Evolutionary conservation across 2,113 vertebrate species (phyloP).

Genomic region (Nothoprocta pentlandii): DNA sequence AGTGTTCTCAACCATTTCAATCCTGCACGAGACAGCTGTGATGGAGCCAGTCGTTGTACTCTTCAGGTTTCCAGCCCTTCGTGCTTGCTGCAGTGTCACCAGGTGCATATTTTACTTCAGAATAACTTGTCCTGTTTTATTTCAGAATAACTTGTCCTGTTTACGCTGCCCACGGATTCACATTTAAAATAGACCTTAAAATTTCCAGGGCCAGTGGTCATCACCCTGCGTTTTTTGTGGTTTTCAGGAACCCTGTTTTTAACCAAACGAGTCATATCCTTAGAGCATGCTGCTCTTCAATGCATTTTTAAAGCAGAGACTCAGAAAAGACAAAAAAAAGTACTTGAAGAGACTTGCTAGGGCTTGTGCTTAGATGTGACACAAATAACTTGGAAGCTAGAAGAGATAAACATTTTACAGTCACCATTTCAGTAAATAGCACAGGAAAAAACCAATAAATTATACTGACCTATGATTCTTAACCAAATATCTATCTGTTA

Average conservation of each 20-base stretch:
- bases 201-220: background rate
- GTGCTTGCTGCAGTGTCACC: background rate
- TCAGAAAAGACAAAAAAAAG: background rate
- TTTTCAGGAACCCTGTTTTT: slow-evolving; percentile 21
- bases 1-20: background rate
- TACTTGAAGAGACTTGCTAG: background rate
- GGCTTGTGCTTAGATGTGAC: background rate
- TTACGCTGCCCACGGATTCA: background rate
- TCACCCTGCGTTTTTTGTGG: background rate
- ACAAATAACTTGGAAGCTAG: background rate
- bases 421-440: background rate
- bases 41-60: slow-evolving; percentile 18
- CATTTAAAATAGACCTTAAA: background rate
- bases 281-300: background rate
- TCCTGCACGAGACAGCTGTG: background rate
- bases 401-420: background rate
- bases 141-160: background rate
- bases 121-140: background rate
- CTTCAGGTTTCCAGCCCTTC: background rate
- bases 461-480: background rate
- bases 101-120: background rate
- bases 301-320: slow-evolving; percentile 23
- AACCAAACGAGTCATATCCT: slow-evolving; percentile 46
- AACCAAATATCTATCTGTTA: background rate
- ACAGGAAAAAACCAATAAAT: background rate